Evolutionary conservation across 1,140 invertebrate genomes (phyloP).

Genomic region (Frieseomelitta varia): DNA sequence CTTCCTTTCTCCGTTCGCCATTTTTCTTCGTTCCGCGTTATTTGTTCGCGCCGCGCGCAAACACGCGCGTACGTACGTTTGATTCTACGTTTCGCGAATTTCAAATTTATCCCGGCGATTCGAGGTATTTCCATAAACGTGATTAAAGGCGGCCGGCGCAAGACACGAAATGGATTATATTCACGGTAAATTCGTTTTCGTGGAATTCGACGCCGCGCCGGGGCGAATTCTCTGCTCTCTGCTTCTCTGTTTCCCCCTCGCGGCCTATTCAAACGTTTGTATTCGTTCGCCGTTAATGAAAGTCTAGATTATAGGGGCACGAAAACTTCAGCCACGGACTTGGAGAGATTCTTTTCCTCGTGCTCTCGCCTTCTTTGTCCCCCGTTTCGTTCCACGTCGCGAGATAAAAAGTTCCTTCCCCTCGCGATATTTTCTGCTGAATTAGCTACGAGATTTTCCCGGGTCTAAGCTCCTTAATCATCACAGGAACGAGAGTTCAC

Average conservation of each 20-base stretch:
- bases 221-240: not conserved
- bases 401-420: not conserved
- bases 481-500: too few relatives aligned
- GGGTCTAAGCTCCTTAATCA: not conserved
- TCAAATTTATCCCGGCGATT: too few relatives aligned
- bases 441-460: not conserved
- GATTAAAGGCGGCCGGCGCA: not conserved
- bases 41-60: not conserved
- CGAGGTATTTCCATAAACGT: not conserved
- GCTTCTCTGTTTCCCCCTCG: not conserved
- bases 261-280: slow-evolving; percentile 19
- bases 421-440: not conserved
- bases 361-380: too few relatives aligned
- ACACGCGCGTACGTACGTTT: too few relatives aligned
- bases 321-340: not conserved
- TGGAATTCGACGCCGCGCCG: not conserved
- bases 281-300: slow-evolving; percentile 24
- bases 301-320: slow-evolving; percentile 17
- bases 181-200: slow-evolving; percentile 1
- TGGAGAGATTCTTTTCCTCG: slow-evolving; percentile 3
- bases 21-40: not conserved
- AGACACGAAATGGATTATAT: slow-evolving; percentile 10
- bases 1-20: not conserved
- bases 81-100: not conserved
- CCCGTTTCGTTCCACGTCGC: not conserved